Evolutionary conservation across 2,113 vertebrate species (phyloP).

Genomic region (Rutilus rutilus): DNA sequence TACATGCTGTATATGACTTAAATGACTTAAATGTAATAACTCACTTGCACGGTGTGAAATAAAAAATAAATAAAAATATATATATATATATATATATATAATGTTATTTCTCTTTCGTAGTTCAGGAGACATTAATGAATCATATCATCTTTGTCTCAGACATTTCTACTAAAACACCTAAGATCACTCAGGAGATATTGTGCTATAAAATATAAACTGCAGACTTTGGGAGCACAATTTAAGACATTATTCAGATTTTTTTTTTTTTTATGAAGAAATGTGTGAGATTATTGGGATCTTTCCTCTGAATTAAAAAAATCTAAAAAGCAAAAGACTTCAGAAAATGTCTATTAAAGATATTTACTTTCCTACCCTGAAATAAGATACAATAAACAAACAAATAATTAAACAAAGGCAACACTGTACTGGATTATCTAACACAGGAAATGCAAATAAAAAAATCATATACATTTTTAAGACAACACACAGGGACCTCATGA

Average conservation of each 20-base stretch:
- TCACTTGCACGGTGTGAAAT: not conserved
- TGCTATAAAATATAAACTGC: too few species aligned
- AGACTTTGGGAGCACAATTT: not conserved
- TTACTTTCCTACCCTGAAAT: too few species aligned
- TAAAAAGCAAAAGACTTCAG: not conserved
- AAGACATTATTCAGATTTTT: not conserved
- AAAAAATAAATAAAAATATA: too few species aligned
- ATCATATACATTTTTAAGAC: too few species aligned
- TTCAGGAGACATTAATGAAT: not conserved
- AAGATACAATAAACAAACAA: too few species aligned
- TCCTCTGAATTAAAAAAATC: not conserved
- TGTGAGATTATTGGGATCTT: not conserved
- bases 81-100: too few species aligned
- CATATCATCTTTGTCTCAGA: not conserved
- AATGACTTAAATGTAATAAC: not conserved
- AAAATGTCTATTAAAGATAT: not conserved
- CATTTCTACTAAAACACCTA: not conserved
- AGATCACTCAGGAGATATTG: too few species aligned
- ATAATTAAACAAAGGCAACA: too few species aligned
- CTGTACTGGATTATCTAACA: too few species aligned
- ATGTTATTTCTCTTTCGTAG: not conserved
- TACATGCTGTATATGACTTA: too few species aligned
- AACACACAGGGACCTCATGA: too few species aligned
- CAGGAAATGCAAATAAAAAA: too few species aligned
- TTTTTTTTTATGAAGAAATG: not conserved